phyloP scores from a whole-genome alignment of 2,888 invertebrate species.

The Teleiodes luculella region DNA sequence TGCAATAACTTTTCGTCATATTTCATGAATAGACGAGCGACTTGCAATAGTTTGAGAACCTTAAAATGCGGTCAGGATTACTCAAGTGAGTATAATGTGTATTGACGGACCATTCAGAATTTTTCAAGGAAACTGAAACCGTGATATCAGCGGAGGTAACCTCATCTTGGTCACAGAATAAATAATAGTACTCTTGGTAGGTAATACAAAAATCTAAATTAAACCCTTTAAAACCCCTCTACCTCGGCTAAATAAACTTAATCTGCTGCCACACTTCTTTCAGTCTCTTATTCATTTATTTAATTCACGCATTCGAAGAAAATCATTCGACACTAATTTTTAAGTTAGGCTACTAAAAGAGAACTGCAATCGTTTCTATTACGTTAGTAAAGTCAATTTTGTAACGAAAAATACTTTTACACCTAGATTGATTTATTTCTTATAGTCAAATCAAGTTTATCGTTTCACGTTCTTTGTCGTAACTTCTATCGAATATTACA shows the following conservation, averaged over 20 bases:
- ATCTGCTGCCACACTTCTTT: no score
- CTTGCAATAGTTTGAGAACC: slow-evolving; percentile 2
- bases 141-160: neutral
- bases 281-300: no score
- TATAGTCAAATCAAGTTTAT: no score
- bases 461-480: no score
- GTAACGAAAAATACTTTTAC: slow-evolving; percentile 19
- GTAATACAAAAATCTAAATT: slow-evolving; percentile 13
- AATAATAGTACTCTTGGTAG: no score
- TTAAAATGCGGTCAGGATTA: neutral
- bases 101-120: neutral
- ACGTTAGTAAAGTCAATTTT: slow-evolving; percentile 41
- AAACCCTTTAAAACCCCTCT: no score
- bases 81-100: neutral
- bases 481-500: no score
- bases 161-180: no score
- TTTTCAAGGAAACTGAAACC: slow-evolving; percentile 5
- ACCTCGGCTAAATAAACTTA: no score
- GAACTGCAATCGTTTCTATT: slow-evolving; percentile 42
- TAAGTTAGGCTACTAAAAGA: slow-evolving; percentile 31
- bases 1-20: neutral
- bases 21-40: slow-evolving; percentile 5
- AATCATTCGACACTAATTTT: no score
- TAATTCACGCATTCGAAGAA: no score
- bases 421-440: slow-evolving; percentile 1